Percentiles rank a stretch among this genome's conserved stretches.
Evolutionary conservation across 2,113 vertebrate genomes (phyloP).

Genomic region (Sterna hirundo): DNA sequence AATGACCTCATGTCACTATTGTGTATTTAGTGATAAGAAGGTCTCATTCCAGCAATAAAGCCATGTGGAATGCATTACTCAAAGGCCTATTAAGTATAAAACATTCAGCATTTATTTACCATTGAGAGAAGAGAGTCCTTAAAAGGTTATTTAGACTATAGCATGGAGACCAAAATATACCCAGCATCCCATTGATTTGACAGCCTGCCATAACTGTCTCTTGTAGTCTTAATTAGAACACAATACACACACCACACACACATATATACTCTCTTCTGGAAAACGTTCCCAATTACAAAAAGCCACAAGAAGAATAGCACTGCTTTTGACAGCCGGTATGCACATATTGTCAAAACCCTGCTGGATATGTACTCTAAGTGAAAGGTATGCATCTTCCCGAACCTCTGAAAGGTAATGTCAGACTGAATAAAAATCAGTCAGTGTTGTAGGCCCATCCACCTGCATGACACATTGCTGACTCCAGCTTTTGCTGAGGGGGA

Average conservation of each 20-base stretch:
- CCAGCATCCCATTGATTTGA: slow-evolving; percentile 11
- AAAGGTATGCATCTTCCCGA: not conserved
- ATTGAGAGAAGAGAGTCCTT: slow-evolving; percentile 36
- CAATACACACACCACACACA: not conserved
- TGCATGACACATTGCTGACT: not conserved
- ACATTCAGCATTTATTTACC: slow-evolving; percentile 39
- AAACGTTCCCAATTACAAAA: not conserved
- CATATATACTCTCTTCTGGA: not conserved
- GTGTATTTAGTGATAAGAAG: slow-evolving; percentile 43
- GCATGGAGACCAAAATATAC: slow-evolving; percentile 23
- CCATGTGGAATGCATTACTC: slow-evolving; percentile 36
- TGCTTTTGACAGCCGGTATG: not conserved
- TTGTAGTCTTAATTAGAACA: slow-evolving; percentile 26
- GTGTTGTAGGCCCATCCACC: not conserved
- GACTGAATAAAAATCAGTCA: not conserved
- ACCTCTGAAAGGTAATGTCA: not conserved
- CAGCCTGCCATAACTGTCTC: slow-evolving; percentile 29
- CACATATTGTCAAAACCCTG: not conserved
- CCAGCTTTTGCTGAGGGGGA: not conserved
- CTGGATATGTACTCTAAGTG: not conserved
- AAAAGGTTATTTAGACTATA: slow-evolving; percentile 53
- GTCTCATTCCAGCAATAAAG: slow-evolving; percentile 15
- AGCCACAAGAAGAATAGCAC: not conserved
- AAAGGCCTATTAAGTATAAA: slow-evolving; percentile 31
- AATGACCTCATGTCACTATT: not conserved